Conservation (phyloP, 1,140 invertebrate genomes). For the Dolichoris vasculosae region DNA sequence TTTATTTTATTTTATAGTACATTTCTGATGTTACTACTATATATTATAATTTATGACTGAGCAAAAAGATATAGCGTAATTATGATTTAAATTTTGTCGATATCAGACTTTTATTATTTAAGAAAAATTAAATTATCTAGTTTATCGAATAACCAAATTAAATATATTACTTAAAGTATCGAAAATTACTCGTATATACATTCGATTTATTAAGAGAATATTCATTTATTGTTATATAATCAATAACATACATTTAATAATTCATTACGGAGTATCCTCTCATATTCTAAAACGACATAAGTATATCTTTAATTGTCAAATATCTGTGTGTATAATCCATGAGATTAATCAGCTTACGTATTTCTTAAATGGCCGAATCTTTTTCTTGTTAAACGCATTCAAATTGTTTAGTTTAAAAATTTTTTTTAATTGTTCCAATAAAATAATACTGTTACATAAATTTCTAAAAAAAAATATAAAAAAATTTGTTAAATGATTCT, state of each 20-base stretch:
- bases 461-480: too few species aligned
- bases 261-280: not conserved
- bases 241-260: not conserved
- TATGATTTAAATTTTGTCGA: not conserved
- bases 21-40: not conserved
- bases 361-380: slow-evolving; percentile 1
- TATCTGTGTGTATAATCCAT: not conserved
- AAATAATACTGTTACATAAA: not conserved
- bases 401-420: not conserved
- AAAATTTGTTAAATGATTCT: too few species aligned
- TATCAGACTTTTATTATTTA: not conserved
- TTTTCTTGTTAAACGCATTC: not conserved
- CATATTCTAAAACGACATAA: not conserved
- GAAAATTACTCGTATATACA: not conserved
- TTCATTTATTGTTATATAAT: not conserved
- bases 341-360: not conserved
- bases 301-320: not conserved
- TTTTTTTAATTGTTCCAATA: not conserved
- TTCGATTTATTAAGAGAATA: not conserved
- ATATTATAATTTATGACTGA: not conserved
- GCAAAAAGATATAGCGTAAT: not conserved
- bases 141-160: not conserved
- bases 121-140: not conserved
- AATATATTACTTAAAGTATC: not conserved
- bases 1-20: slow-evolving; percentile 31